These are phyloP conservation scores for Lasius fuliginosus DNA, from an alignment of 2,888 invertebrate genomes.

Conservation along the genomic window DNA sequence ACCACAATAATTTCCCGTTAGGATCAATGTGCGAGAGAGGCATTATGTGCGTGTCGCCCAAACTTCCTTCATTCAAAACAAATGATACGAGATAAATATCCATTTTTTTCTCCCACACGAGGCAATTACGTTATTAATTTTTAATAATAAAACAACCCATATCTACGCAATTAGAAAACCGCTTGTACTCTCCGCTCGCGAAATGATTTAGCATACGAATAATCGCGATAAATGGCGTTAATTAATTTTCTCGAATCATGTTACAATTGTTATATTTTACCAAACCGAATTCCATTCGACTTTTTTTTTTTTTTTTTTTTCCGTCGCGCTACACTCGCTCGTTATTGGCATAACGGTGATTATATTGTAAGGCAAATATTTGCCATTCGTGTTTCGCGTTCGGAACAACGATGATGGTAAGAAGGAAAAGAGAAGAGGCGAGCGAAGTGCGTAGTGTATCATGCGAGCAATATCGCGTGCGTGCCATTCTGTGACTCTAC, in stretches of 20 bases:
- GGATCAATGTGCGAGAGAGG: conserved; percentile 29
- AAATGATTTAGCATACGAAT: conserved; percentile 9
- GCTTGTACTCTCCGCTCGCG: not conserved
- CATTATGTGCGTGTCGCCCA: not conserved
- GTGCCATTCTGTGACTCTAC: conserved; percentile 24
- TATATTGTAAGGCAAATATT: conserved; percentile 51
- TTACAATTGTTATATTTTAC: not conserved
- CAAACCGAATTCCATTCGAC: not conserved
- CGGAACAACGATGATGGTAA: conserved; percentile 14
- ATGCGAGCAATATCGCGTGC: conserved; percentile 74
- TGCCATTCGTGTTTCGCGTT: conserved; percentile 49
- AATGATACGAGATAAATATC: conserved; percentile 34
- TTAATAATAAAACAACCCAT: not conserved
- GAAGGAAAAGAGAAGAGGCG: conserved; percentile 52
- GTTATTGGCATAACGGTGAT: conserved; percentile 42
- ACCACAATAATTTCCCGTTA: conserved; percentile 45
- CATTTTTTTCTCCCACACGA: conserved; percentile 18
- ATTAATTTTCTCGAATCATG: conserved; percentile 39
- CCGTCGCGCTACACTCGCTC: conserved; percentile 24
- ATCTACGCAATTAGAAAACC: not conserved
- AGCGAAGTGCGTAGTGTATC: conserved; percentile 66
- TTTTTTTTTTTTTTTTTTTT: conserved; percentile 9
- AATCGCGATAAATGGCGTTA: conserved; percentile 21
- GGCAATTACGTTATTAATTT: conserved; percentile 23
- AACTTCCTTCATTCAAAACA: conserved; percentile 30